Percentiles rank a stretch among this genome's conserved stretches.
Evolutionary conservation across 37 sponge, comb jelly and placozoan genomes (phyloP).

Genomic region (Crambe crambe): DNA sequence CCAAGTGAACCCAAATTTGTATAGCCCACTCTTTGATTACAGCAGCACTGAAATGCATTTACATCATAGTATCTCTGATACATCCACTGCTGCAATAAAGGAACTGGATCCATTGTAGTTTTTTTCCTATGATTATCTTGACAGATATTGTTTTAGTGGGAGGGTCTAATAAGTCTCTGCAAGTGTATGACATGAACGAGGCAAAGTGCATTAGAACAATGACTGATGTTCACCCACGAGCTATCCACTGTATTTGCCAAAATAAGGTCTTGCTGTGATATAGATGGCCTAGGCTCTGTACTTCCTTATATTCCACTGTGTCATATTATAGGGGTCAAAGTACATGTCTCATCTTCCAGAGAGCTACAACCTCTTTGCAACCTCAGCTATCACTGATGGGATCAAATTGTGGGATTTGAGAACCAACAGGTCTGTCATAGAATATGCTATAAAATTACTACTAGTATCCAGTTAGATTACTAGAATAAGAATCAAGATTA

Average conservation of each 20-base stretch:
- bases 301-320: neutral
- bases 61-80: too few species aligned
- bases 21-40: too few species aligned
- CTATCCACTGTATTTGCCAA: slow-evolving; percentile 63
- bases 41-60: too few species aligned
- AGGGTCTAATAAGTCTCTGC: slow-evolving; percentile 75
- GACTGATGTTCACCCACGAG: slow-evolving; percentile 66
- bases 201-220: slow-evolving; percentile 35
- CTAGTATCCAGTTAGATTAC: neutral
- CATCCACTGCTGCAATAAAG: too few species aligned
- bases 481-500: neutral
- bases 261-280: slow-evolving; percentile 65
- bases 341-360: slow-evolving; percentile 60
- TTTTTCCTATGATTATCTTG: too few species aligned
- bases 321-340: slow-evolving; percentile 83
- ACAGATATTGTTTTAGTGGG: slow-evolving; percentile 81
- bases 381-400: slow-evolving; percentile 81
- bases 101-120: too few species aligned
- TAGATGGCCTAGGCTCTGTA: neutral
- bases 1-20: too few species aligned
- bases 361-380: slow-evolving; percentile 84
- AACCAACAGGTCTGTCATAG: slow-evolving; percentile 52
- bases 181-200: slow-evolving; percentile 86
- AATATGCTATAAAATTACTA: neutral
- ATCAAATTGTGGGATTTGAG: slow-evolving; percentile 94